Conservation (phyloP, 2,113 vertebrate species). For the Lamprologus callipterus region DNA sequence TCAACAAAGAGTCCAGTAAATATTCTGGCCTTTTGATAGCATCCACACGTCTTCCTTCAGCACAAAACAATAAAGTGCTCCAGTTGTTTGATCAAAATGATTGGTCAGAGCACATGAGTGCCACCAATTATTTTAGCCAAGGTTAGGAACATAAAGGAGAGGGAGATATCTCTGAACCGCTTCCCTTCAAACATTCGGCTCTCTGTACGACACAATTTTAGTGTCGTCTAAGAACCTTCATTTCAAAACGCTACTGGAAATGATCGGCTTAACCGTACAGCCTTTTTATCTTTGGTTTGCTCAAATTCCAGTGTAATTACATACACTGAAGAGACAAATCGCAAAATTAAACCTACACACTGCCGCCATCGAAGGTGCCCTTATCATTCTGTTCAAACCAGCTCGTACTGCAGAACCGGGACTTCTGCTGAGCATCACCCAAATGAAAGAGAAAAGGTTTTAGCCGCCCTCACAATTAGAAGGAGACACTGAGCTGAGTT, state of each 20-base stretch:
- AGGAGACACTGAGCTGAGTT: conserved; percentile 55
- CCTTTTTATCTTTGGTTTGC: conserved; percentile 55
- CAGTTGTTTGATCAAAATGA: conserved; percentile 19
- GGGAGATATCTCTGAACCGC: background rate
- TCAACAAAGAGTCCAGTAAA: conserved; percentile 45
- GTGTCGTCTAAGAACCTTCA: conserved; percentile 21
- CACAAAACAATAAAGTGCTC: conserved; percentile 2
- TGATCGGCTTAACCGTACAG: conserved; percentile 57
- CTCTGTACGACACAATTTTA: conserved; percentile 9
- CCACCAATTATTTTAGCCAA: conserved; percentile 21
- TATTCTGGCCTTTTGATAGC: conserved; percentile 31
- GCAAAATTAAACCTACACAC: conserved; percentile 41
- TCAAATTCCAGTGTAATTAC: conserved; percentile 62
- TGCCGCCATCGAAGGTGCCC: conserved; percentile 29
- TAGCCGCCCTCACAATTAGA: conserved; percentile 63
- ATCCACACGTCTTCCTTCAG: background rate
- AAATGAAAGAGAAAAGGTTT: conserved; percentile 63
- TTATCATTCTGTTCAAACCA: conserved; percentile 55
- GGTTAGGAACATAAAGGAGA: background rate
- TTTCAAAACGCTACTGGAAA: conserved; percentile 48
- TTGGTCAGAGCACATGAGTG: background rate
- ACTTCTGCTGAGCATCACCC: conserved; percentile 38
- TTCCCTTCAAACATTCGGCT: background rate
- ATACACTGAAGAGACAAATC: conserved; percentile 47
- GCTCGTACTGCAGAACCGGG: conserved; percentile 25